phyloP scores from a whole-genome alignment of 2,113 vertebrate genomes.

The Microcebus lehilahytsara region DNA sequence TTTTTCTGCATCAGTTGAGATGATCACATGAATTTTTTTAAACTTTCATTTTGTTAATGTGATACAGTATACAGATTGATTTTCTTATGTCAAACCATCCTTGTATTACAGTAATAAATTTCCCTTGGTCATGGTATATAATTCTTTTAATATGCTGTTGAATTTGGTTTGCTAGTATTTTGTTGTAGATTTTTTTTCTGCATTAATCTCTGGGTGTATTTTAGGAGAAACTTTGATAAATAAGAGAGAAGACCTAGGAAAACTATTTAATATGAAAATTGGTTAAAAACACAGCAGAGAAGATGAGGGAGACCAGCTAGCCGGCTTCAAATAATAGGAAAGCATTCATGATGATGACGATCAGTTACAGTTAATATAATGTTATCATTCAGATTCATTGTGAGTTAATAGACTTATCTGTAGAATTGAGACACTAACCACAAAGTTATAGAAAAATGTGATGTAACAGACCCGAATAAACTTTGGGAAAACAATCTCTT shows the following conservation, averaged over 20 bases:
- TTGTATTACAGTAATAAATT: background rate
- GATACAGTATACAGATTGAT: background rate
- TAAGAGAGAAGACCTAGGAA: background rate
- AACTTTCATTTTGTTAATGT: background rate
- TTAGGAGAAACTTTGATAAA: background rate
- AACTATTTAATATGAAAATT: slow-evolving; percentile 14
- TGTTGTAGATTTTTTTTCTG: background rate
- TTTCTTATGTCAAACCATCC: background rate
- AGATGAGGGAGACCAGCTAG: background rate
- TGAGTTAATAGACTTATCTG: background rate
- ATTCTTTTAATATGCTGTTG: background rate
- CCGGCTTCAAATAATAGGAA: background rate
- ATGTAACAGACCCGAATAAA: background rate
- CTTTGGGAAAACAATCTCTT: background rate
- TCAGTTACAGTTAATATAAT: background rate
- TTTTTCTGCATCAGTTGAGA: background rate
- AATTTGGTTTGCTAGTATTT: background rate
- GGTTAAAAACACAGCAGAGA: background rate
- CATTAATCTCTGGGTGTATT: background rate
- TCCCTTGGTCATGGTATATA: background rate
- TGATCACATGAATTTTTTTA: background rate
- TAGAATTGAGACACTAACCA: background rate
- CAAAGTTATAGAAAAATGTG: background rate
- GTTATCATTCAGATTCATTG: background rate
- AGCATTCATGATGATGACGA: background rate